Percentiles rank a stretch among this genome's conserved stretches.
Conservation (phyloP, 1,140 invertebrate species). For the Eufriesea mexicana region DNA sequence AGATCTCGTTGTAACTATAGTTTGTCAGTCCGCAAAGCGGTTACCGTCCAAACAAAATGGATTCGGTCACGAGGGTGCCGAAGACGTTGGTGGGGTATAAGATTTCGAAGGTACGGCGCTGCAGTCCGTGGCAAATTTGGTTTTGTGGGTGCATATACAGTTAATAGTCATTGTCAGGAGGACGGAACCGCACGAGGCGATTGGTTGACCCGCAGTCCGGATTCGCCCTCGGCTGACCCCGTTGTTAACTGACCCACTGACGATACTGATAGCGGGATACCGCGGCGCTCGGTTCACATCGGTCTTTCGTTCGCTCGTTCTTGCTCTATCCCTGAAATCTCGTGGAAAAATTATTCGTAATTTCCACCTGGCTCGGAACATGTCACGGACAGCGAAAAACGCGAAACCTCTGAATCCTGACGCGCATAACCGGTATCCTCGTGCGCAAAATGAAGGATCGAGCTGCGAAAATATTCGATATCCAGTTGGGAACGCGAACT, state of each 20-base stretch:
- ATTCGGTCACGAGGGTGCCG: not conserved
- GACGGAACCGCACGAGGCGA: constrained; percentile 59
- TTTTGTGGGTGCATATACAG: constrained; percentile 61
- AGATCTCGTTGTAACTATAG: not conserved
- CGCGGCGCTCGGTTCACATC: constrained; percentile 32
- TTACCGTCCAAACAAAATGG: too few relatives aligned
- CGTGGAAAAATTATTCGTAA: not conserved
- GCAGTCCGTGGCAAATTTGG: constrained; percentile 36
- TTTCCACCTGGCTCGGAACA: not conserved
- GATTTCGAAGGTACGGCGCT: constrained; percentile 18
- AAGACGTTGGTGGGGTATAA: not conserved
- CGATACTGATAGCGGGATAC: constrained; percentile 63
- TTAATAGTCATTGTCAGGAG: constrained; percentile 70
- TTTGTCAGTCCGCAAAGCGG: not conserved
- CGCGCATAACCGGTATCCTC: too few relatives aligned
- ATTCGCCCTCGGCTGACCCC: constrained; percentile 77
- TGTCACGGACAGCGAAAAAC: too few relatives aligned
- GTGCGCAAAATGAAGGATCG: too few relatives aligned
- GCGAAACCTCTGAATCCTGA: too few relatives aligned
- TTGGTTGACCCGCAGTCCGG: constrained; percentile 72
- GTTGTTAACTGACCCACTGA: constrained; percentile 78
- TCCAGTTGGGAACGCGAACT: not conserved
- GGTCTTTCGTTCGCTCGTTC: constrained; percentile 17
- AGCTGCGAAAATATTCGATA: too few relatives aligned
- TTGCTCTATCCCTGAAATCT: not conserved